Conservation (phyloP, 2,888 invertebrate species). For the Acanthopleura granulata region DNA sequence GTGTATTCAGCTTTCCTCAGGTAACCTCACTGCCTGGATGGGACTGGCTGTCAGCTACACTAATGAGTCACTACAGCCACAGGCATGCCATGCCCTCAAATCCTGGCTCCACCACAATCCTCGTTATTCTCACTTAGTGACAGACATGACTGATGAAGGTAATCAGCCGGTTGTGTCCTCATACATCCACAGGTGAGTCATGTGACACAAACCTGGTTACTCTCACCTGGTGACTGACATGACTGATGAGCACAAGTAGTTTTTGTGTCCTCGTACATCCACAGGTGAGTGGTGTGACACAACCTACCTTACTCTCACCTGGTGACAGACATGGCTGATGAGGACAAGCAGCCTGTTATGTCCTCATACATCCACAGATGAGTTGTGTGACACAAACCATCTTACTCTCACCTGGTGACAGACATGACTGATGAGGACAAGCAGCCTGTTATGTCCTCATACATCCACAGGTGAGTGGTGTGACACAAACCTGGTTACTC, state of each 20-base stretch:
- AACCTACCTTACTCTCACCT: no score
- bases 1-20: slow-evolving; percentile 83
- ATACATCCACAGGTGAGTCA: slow-evolving; percentile 60
- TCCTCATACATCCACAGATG: slow-evolving; percentile 65
- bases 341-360: no score
- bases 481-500: slow-evolving; percentile 36
- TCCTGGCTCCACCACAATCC: slow-evolving; percentile 77
- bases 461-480: no score
- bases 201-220: no score
- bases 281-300: slow-evolving; percentile 44
- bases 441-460: no score
- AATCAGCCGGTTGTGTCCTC: slow-evolving; percentile 51
- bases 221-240: no score
- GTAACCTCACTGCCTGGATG: slow-evolving; percentile 87
- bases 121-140: slow-evolving; percentile 82
- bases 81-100: slow-evolving; percentile 85
- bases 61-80: slow-evolving; percentile 93
- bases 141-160: not conserved
- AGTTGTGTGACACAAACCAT: slow-evolving; percentile 12
- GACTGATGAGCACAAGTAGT: slow-evolving; percentile 1
- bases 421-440: no score
- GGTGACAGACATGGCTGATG: no score
- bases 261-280: slow-evolving; percentile 63
- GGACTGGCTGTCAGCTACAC: slow-evolving; percentile 94
- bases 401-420: no score